A percentile compares a stretch with the other conserved stretches of the same genome.
These are phyloP conservation scores for Catocala sponsa DNA, from an alignment of 2,888 invertebrate genomes.

Conservation along the genomic window DNA sequence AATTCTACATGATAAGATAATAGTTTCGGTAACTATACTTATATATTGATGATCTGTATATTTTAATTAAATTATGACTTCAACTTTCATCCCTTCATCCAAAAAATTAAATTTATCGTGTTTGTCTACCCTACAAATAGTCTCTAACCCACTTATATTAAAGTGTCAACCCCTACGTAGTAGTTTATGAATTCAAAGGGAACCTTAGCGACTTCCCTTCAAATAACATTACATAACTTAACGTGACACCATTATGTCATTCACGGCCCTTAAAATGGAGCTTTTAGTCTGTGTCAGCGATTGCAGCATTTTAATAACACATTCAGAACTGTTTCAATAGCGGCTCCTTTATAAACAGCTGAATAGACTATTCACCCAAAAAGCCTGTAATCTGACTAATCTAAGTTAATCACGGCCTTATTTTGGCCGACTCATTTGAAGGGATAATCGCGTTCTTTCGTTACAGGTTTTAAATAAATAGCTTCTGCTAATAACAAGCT, in stretches of 20 bases:
- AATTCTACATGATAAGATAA: too few species aligned
- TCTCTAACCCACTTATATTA: background rate
- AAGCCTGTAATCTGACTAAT: conserved; percentile 37
- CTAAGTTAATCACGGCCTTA: conserved; percentile 46
- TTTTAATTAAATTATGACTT: too few species aligned
- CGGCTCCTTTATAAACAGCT: conserved; percentile 17
- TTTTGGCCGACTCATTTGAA: conserved; percentile 49
- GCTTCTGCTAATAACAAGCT: conserved; percentile 26
- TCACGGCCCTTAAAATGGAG: conserved; percentile 3
- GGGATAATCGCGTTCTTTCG: conserved; percentile 35
- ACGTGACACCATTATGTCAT: conserved; percentile 3
- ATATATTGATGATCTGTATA: too few species aligned
- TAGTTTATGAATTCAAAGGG: too few species aligned
- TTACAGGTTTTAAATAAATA: conserved; percentile 19
- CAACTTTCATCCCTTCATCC: too few species aligned
- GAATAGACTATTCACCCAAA: conserved; percentile 26
- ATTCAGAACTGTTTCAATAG: conserved; percentile 28
- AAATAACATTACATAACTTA: conserved; percentile 2
- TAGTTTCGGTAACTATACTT: too few species aligned
- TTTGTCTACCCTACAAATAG: background rate
- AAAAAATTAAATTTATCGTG: too few species aligned
- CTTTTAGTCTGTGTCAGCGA: background rate
- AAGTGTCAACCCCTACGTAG: background rate
- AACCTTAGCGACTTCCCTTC: background rate
- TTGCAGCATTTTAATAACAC: conserved; percentile 17